Base-by-base conservation (phyloP, 2,797 vertebrate genomes). In the Linurgus olivaceus region DNA sequence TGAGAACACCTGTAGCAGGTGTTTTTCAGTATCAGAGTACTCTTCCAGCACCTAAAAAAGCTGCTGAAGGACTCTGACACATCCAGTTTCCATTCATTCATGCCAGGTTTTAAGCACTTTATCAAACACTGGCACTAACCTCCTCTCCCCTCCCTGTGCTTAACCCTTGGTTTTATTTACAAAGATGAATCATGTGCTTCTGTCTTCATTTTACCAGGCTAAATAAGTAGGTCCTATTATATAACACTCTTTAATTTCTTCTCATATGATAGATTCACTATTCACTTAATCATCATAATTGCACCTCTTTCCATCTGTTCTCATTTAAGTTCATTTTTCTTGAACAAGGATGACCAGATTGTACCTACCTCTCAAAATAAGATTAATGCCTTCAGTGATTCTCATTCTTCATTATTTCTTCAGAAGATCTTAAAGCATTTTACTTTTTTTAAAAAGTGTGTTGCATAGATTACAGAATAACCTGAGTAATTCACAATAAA, bases 291-390 rank as follows among this genome's bases (percentile, higher is more conserved):
- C 90, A 88, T 66, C 11, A 1, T 93, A 95, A 94, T 70, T 86
- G 62, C 51, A 66, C 63, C 86, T 88, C 82, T 86, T 95, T 88
- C 86, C 90, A 95, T 90, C 95, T 90, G 86, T 72, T 94, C 92
- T 79, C 90, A 94, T 95, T 95, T 93, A 84, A 94, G 88, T 83
- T 84, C 51, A 92, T 92, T 95, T 94, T 88, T 86, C 76, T 86
- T 93, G 47, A 84, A 88, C 78, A 88, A 78, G 82, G 66, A 80
- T 96, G 88, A 86, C 79, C 94, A 96, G 92, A 95, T 90, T 93
- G 66, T 52, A 84, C 55, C 79, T 67, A 86, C 71, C 52, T 61
- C 80, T 94, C 85, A 80, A 86, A 96, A 83, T 65, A 87, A 91
- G 91, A 95, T 94, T 83, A 88, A 94, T 94, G 65, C 37, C 50